Conservation (phyloP, 2,113 vertebrate genomes). For the Sclerurus mexicanus region DNA sequence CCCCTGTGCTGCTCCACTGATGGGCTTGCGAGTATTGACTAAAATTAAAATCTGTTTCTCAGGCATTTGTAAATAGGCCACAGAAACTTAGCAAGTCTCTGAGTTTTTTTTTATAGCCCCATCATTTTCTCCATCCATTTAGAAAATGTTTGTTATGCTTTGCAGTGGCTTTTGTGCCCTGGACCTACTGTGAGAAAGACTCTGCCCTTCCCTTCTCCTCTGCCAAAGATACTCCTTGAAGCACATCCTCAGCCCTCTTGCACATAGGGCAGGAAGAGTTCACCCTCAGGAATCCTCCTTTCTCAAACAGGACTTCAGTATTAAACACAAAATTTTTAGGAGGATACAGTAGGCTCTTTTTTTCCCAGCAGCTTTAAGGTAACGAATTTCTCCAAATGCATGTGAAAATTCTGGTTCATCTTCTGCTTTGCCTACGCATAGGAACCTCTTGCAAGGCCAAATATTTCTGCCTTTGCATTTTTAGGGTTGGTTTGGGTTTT, state of each 20-base stretch:
- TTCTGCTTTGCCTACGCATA: not conserved
- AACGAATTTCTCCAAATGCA: not conserved
- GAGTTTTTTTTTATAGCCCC: not conserved
- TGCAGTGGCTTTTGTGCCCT: not conserved
- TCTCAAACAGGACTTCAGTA: not conserved
- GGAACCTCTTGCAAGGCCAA: not conserved
- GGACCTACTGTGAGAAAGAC: not conserved
- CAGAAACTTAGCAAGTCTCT: not conserved
- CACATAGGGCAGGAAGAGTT: not conserved
- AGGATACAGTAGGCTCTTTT: not conserved
- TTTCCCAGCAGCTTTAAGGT: not conserved
- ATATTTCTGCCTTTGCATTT: not conserved
- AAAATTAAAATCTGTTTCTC: constrained; percentile 45
- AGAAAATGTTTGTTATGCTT: not conserved
- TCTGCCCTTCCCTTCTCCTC: not conserved
- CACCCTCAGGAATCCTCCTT: not conserved
- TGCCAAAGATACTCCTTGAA: not conserved
- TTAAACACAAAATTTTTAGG: not conserved
- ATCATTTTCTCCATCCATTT: not conserved
- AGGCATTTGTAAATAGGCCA: constrained; percentile 10
- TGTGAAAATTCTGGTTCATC: not conserved
- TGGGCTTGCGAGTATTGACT: not conserved
- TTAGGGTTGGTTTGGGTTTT: not conserved
- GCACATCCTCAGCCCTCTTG: not conserved
- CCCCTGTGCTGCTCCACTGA: constrained; percentile 48